Evolutionary conservation across 2,113 vertebrate species (phyloP).

Genomic region (Okapia johnstoni): DNA sequence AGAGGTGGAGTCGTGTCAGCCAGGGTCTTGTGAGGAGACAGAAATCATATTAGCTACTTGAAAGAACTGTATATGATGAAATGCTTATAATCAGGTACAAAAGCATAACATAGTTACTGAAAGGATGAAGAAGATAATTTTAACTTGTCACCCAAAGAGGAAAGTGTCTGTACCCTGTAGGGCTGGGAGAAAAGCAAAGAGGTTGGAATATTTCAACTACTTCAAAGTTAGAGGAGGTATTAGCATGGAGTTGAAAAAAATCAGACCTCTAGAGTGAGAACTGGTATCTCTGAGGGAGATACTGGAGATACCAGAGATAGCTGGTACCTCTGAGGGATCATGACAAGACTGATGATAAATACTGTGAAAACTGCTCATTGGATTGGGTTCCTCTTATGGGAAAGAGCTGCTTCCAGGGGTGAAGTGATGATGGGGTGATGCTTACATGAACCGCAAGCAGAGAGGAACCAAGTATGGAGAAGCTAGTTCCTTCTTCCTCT

Average conservation of each 20-base stretch:
- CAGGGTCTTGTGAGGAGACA: background rate
- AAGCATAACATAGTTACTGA: background rate
- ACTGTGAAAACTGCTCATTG: background rate
- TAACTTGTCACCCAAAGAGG: background rate
- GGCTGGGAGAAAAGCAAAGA: background rate
- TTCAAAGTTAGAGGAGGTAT: background rate
- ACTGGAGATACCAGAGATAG: background rate
- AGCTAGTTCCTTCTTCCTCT: background rate
- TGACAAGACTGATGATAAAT: background rate
- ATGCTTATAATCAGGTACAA: background rate
- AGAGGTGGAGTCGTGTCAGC: background rate
- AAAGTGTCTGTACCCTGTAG: background rate
- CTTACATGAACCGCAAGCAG: background rate
- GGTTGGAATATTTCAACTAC: background rate
- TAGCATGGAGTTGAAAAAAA: background rate
- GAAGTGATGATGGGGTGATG: background rate
- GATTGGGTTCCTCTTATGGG: background rate
- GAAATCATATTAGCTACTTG: background rate
- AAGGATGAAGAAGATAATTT: background rate
- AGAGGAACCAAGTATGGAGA: background rate
- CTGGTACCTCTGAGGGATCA: background rate
- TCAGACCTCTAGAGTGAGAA: background rate
- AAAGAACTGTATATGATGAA: background rate
- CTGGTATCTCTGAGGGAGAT: no score
- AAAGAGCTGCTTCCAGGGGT: background rate